phyloP scores from a whole-genome alignment of 2,797 vertebrate genomes.

The Ataeniobius toweri region DNA sequence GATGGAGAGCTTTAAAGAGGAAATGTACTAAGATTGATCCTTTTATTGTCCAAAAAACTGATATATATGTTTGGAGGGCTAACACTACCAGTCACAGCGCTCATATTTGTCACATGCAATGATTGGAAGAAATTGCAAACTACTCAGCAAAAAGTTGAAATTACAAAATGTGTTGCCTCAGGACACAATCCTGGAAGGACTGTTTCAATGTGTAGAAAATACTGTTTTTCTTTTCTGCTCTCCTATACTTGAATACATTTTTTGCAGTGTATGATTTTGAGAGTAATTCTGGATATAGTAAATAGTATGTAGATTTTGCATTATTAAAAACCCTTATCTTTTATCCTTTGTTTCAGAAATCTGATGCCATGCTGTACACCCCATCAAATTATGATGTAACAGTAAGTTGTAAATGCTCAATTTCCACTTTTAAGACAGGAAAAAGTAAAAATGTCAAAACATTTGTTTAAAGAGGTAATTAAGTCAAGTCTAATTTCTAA shows the following conservation, averaged over 20 bases:
- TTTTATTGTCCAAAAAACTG: background rate
- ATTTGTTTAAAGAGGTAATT: background rate
- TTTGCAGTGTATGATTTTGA: background rate
- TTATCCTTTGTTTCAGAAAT: conserved; percentile 57
- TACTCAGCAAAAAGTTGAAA: background rate
- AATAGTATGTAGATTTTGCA: background rate
- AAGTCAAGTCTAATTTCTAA: no score
- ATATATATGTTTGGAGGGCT: background rate
- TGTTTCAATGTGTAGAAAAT: background rate
- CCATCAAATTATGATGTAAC: conserved; percentile 33
- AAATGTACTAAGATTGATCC: background rate
- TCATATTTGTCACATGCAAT: background rate
- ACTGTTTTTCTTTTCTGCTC: background rate
- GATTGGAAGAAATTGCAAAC: background rate
- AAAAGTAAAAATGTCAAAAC: background rate
- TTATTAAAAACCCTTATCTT: background rate
- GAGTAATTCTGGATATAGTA: background rate
- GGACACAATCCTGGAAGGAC: no score
- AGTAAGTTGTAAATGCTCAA: conserved; percentile 62
- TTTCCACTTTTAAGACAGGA: background rate
- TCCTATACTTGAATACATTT: background rate
- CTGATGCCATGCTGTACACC: conserved; percentile 69
- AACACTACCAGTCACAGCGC: background rate
- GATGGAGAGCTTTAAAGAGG: no score
- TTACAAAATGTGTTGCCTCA: background rate